Conservation (phyloP, 2,888 invertebrate species). For the Zaprionus lineosus region DNA sequence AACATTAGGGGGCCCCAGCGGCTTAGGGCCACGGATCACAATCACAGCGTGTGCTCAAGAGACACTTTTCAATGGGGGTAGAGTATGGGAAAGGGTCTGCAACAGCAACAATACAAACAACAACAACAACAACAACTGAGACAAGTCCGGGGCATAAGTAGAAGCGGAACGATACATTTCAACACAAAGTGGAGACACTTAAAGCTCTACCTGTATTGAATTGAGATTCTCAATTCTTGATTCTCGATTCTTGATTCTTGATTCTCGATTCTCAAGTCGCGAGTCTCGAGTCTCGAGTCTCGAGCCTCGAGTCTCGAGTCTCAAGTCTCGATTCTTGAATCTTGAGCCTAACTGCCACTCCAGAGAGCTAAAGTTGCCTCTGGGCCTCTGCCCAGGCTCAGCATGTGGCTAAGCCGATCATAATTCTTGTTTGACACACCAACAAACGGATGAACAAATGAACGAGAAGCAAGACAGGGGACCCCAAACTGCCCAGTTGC, state of each 20-base stretch:
- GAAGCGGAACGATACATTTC: slow-evolving; percentile 71
- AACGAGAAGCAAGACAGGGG: slow-evolving; percentile 68
- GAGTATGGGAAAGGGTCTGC: slow-evolving; percentile 11
- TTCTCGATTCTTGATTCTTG: slow-evolving; percentile 15
- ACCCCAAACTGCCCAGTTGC: slow-evolving; percentile 40
- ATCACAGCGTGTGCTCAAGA: slow-evolving; percentile 73
- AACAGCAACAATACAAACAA: slow-evolving; percentile 14
- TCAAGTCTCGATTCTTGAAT: slow-evolving; percentile 22
- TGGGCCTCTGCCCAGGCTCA: slow-evolving; percentile 65
- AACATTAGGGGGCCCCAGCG: slow-evolving; percentile 79
- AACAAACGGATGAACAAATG: slow-evolving; percentile 77
- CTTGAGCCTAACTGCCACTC: slow-evolving; percentile 51
- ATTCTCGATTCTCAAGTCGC: slow-evolving; percentile 16
- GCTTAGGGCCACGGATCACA: slow-evolving; percentile 69
- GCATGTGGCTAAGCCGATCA: slow-evolving; percentile 83
- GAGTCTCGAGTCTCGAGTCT: slow-evolving; percentile 32
- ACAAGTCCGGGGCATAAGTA: slow-evolving; percentile 37
- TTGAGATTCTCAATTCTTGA: slow-evolving; percentile 43
- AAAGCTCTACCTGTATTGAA: slow-evolving; percentile 77
- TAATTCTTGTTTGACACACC: slow-evolving; percentile 82
- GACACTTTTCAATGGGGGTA: slow-evolving; percentile 71
- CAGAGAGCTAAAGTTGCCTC: slow-evolving; percentile 33
- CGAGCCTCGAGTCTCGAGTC: slow-evolving; percentile 15
- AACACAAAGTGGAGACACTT: slow-evolving; percentile 78
- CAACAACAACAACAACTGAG: slow-evolving; percentile 26